phyloP scores from a whole-genome alignment of 2,888 invertebrate species.

The Panorpa germanica region DNA sequence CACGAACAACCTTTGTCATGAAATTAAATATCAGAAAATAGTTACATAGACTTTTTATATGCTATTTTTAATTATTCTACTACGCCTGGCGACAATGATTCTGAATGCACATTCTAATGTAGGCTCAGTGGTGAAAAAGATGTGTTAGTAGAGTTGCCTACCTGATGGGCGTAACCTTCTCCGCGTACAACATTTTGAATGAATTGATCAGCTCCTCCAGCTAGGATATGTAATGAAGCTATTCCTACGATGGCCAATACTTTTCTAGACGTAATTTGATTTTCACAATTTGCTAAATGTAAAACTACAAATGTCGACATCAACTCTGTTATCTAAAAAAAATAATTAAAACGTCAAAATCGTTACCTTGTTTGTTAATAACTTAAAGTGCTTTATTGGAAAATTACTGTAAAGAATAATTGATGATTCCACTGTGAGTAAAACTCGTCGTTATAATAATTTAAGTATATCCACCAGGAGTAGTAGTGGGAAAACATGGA shows the following conservation, averaged over 20 bases:
- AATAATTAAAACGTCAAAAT: constrained; percentile 13
- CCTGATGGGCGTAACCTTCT: constrained; percentile 45
- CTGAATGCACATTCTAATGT: no score
- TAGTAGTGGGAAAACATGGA: constrained; percentile 49
- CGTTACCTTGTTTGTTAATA: neutral
- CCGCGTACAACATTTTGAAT: constrained; percentile 38
- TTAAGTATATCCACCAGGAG: constrained; percentile 49
- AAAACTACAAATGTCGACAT: constrained; percentile 37
- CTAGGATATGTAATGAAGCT: constrained; percentile 37
- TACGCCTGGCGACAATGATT: no score
- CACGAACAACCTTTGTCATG: constrained; percentile 30
- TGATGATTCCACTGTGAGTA: constrained; percentile 52
- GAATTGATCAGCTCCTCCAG: constrained; percentile 46
- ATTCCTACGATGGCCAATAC: constrained; percentile 36
- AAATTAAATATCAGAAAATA: constrained; percentile 3
- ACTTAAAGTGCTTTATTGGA: constrained; percentile 6
- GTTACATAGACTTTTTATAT: no score
- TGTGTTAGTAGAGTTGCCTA: constrained; percentile 19
- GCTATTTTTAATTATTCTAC: no score
- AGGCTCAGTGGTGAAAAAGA: no score
- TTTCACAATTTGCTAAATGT: constrained; percentile 31
- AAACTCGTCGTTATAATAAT: constrained; percentile 53
- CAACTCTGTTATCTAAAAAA: constrained; percentile 34
- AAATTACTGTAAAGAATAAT: constrained; percentile 33
- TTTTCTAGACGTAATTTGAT: constrained; percentile 30